phyloP scores from a whole-genome alignment of 2,797 vertebrate species.

The Sandelia bainsii region DNA sequence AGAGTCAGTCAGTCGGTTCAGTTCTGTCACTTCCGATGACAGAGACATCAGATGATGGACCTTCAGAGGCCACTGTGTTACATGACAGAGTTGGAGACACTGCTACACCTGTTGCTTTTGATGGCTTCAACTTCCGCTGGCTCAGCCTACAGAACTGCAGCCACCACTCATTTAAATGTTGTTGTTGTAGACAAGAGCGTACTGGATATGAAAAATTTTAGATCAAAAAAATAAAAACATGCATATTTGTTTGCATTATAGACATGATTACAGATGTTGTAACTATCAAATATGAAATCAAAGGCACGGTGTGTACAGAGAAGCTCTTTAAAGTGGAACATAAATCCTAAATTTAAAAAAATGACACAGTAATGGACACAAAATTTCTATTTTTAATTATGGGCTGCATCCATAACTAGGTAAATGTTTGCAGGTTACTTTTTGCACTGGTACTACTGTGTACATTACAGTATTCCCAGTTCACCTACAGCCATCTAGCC shows the following conservation, averaged over 20 bases:
- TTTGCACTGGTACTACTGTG: neutral
- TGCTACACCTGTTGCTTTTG: neutral
- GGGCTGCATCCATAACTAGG: no score
- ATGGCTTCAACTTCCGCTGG: neutral
- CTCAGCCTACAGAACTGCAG: neutral
- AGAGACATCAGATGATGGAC: neutral
- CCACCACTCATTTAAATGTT: neutral
- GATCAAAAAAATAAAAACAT: no score
- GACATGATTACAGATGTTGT: neutral
- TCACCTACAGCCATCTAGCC: conserved; percentile 9
- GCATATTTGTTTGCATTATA: no score
- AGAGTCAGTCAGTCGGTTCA: neutral
- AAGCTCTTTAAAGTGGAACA: no score
- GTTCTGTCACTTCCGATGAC: neutral
- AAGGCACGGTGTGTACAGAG: neutral
- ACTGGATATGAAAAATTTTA: no score
- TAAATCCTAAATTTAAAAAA: no score
- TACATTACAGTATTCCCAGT: neutral
- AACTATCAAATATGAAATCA: neutral
- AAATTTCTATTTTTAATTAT: neutral
- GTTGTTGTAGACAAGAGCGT: neutral
- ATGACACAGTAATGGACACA: neutral
- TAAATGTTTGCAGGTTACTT: neutral
- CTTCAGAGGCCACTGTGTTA: neutral
- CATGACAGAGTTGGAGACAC: neutral